Conservation (phyloP, 2,888 invertebrate genomes). For the Oscheius sp. region DNA sequence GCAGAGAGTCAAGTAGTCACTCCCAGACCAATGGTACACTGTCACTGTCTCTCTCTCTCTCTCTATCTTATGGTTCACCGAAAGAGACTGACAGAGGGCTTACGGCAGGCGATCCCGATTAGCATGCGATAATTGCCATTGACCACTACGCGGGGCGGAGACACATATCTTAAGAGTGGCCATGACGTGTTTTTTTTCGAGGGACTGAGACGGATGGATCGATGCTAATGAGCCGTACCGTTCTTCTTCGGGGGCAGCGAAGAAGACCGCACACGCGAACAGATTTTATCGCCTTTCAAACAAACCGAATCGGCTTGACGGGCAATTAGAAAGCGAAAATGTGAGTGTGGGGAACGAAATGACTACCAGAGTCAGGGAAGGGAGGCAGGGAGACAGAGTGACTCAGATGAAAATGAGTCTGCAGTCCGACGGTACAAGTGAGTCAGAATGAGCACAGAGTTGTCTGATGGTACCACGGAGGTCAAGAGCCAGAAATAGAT, state of each 20-base stretch:
- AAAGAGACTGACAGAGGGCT: conserved; percentile 19
- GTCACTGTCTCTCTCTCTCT: too few relatives aligned
- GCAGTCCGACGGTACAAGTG: too few relatives aligned
- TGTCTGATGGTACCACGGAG: too few relatives aligned
- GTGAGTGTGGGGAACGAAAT: neutral
- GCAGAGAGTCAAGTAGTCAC: neutral
- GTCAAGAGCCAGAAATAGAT: too few relatives aligned
- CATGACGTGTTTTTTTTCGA: too few relatives aligned
- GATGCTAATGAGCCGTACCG: conserved; percentile 34
- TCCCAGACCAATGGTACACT: neutral
- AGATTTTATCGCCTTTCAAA: conserved; percentile 32
- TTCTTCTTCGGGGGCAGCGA: neutral
- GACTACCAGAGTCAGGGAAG: too few relatives aligned
- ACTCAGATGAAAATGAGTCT: too few relatives aligned
- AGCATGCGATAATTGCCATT: conserved; percentile 35
- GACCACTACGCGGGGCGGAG: conserved; percentile 10
- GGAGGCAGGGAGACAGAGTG: too few relatives aligned
- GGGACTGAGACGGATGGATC: conserved; percentile 5
- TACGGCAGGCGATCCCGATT: conserved; percentile 37
- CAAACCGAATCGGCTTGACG: conserved; percentile 28
- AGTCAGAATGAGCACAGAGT: too few relatives aligned
- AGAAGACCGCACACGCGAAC: conserved; percentile 17
- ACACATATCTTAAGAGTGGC: too few relatives aligned
- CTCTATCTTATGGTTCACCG: too few relatives aligned
- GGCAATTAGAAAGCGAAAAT: conserved; percentile 24